Evolutionary conservation across 2,888 invertebrate genomes (phyloP).

Genomic region (Rotaria sp.): DNA sequence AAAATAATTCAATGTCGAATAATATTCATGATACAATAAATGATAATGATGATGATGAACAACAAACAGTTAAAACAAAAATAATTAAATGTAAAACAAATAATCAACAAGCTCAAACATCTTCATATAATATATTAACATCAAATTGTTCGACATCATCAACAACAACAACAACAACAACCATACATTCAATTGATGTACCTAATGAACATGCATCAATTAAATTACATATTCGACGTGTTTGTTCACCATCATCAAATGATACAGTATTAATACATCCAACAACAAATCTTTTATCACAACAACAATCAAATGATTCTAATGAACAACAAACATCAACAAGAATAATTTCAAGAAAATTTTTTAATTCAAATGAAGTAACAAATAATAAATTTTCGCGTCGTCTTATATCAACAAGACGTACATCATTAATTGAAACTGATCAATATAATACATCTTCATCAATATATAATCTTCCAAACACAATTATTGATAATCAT

Average conservation of each 20-base stretch:
- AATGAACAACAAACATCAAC: not conserved
- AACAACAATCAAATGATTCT: not conserved
- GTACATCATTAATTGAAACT: not conserved
- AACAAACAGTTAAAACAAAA: not conserved
- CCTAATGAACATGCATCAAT: constrained; percentile 22
- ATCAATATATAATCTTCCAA: not conserved
- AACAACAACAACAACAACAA: not conserved
- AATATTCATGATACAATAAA: not conserved
- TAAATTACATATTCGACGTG: constrained; percentile 28
- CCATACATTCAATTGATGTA: not conserved
- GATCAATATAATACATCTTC: not conserved
- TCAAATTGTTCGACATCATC: not conserved
- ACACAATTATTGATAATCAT: not conserved
- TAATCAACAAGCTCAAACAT: not conserved
- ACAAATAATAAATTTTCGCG: not conserved
- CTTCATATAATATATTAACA: not conserved
- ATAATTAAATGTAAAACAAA: constrained; percentile 21
- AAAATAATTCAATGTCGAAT: not conserved
- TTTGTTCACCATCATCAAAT: constrained; percentile 1
- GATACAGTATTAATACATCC: not conserved
- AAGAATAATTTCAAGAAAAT: not conserved
- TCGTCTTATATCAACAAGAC: not conserved
- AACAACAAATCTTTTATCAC: not conserved
- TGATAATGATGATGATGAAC: not conserved
- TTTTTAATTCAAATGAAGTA: not conserved